Conservation (phyloP, 2,113 vertebrate species). For the Anguilla japonica region DNA sequence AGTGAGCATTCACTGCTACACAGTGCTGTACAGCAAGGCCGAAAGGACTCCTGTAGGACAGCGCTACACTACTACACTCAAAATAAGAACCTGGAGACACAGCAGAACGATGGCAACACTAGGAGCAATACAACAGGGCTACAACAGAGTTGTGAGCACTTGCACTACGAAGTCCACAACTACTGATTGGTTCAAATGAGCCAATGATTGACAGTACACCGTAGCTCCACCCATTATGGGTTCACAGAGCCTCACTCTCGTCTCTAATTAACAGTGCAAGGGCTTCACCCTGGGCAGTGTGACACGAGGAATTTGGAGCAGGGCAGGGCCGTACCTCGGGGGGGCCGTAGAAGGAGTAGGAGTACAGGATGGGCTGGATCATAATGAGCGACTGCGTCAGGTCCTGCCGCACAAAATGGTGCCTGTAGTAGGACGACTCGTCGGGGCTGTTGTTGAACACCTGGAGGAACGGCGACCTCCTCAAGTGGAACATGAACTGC, state of each 20-base stretch:
- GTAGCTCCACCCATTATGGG: no score
- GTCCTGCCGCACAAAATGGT: constrained; percentile 93
- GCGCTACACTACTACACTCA: background rate
- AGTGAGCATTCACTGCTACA: background rate
- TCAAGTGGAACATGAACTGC: constrained; percentile 97
- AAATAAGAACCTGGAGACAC: no score
- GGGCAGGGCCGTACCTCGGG: constrained; percentile 80
- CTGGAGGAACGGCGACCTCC: constrained; percentile 94
- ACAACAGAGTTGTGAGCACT: no score
- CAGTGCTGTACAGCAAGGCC: background rate
- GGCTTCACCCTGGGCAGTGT: background rate
- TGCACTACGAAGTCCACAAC: no score
- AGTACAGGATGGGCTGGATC: constrained; percentile 96
- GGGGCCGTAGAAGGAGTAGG: constrained; percentile 93
- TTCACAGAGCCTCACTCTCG: no score
- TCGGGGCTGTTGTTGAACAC: constrained; percentile 98
- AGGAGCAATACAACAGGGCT: no score
- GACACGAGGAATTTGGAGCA: no score
- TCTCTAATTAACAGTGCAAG: no score
- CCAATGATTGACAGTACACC: no score
- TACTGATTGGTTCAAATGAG: no score
- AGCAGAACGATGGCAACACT: no score
- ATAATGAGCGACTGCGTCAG: constrained; percentile 97
- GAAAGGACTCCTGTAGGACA: background rate
- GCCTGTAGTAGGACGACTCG: constrained; percentile 92